Evolutionary conservation across 2,797 vertebrate genomes (phyloP).

Genomic region (Lerista edwardsae): DNA sequence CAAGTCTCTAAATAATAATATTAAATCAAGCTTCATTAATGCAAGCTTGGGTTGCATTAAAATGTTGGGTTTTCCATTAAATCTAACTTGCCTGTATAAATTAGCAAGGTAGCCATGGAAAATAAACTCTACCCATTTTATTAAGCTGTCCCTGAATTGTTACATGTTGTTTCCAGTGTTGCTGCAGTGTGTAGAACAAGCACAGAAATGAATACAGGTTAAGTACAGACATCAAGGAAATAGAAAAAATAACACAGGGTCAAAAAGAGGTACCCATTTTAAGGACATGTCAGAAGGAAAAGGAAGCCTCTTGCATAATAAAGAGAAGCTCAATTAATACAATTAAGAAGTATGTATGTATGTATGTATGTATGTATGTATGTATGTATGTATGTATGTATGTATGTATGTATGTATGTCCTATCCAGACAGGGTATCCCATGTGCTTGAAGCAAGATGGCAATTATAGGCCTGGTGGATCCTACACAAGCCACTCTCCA

Average conservation of each 20-base stretch:
- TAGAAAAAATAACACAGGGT: background rate
- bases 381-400: no score
- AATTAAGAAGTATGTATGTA: no score
- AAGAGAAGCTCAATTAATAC: background rate
- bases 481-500: background rate
- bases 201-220: background rate
- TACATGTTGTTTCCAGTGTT: constrained; percentile 4
- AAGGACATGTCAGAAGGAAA: background rate
- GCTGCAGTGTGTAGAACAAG: constrained; percentile 7
- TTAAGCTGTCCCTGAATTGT: constrained; percentile 39
- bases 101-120: constrained; percentile 15
- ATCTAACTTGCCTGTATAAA: constrained; percentile 35
- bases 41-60: no score
- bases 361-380: no score
- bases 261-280: background rate
- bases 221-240: background rate
- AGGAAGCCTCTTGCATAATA: background rate
- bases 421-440: background rate
- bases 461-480: no score
- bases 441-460: background rate
- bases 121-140: background rate
- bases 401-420: no score
- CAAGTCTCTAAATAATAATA: constrained; percentile 39
- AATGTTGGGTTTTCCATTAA: background rate
- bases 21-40: constrained; percentile 46